Evolutionary conservation across 2,888 invertebrate species (phyloP), one percentile per base, ranked within the genome.

Genomic region (Hemistola chrysoprasaria): DNA sequence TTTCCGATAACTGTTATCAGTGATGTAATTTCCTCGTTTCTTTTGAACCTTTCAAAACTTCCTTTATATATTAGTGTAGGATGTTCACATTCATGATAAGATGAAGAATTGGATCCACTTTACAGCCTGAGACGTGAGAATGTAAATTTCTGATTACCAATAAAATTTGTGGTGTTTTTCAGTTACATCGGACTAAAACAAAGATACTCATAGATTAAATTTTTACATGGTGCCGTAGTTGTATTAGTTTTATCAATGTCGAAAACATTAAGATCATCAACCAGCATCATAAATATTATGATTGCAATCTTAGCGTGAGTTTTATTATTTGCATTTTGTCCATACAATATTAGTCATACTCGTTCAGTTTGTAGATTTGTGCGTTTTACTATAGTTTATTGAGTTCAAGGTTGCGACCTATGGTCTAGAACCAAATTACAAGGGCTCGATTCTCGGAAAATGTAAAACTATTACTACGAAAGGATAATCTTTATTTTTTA

Each of bases 351-450:
- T 22, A 43, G 29, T 43, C 37, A 43, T 23, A 41, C 22, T 22
- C 2, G 16, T 16, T 16, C 8, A 21, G 11, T 22, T 8, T 11
- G 23, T 25, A 40, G 40, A 38, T 39, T 38, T 37, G 42, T 40
- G 40, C 45, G 40, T 29, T 44, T 46, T 44, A 47, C 44, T 37
- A 25, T 43, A 31, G n/a, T 26, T 26, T 24, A 27, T 16, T 21
- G 31, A 44, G 50, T 48, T 50, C 53, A 53, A 47, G 53, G 51
- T 29, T 25, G 32, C 35, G 45, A 39, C 31, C 31, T 23, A 22
- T 21, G 24, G 22, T 22, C 34, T 31, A 21, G 2, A 8, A 4
- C 16, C 16, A 16, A 16, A 16, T 16, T 16, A 16, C 22, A 9
- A 11, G 25, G 26, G 10, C 29, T 22, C 6, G 4, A 16, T 36